These are phyloP conservation scores for Lasius platythorax DNA, from an alignment of 2,888 invertebrate species.

Conservation along the genomic window DNA sequence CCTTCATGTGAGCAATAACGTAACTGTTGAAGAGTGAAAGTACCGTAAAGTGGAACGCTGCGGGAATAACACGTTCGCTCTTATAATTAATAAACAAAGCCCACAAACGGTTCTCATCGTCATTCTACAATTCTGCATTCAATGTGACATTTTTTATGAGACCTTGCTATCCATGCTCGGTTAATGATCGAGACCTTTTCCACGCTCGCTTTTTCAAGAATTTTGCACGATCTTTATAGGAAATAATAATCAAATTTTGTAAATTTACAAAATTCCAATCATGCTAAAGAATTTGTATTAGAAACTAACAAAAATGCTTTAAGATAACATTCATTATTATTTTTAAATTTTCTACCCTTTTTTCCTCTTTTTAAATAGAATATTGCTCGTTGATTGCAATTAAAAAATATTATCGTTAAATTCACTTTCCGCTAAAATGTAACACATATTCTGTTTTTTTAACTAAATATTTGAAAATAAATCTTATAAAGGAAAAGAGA, in stretches of 20 bases:
- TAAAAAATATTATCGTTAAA: constrained; percentile 3
- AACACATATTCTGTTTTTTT: not conserved
- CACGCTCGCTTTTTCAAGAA: constrained; percentile 13
- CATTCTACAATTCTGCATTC: constrained; percentile 40
- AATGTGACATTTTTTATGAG: constrained; percentile 58
- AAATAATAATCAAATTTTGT: not conserved
- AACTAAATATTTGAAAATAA: not conserved
- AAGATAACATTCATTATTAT: not conserved
- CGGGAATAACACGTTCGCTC: constrained; percentile 69
- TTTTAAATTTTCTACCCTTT: not conserved
- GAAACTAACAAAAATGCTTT: not conserved
- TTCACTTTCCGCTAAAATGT: not conserved
- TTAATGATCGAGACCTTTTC: constrained; percentile 50
- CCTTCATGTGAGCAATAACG: constrained; percentile 80
- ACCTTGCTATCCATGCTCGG: constrained; percentile 63
- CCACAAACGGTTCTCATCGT: constrained; percentile 63
- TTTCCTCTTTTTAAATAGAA: not conserved
- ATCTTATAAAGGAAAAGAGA: not conserved
- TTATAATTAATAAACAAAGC: constrained; percentile 82
- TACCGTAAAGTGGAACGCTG: constrained; percentile 81
- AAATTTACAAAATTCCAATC: not conserved
- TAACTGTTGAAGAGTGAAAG: constrained; percentile 86
- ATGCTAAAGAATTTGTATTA: not conserved
- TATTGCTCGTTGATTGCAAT: not conserved
- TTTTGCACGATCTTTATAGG: not conserved